A percentile compares a stretch with the other conserved stretches of the same genome.
phyloP scores from a whole-genome alignment of 2,888 invertebrate genomes.

The Polydesmus complanatus region DNA sequence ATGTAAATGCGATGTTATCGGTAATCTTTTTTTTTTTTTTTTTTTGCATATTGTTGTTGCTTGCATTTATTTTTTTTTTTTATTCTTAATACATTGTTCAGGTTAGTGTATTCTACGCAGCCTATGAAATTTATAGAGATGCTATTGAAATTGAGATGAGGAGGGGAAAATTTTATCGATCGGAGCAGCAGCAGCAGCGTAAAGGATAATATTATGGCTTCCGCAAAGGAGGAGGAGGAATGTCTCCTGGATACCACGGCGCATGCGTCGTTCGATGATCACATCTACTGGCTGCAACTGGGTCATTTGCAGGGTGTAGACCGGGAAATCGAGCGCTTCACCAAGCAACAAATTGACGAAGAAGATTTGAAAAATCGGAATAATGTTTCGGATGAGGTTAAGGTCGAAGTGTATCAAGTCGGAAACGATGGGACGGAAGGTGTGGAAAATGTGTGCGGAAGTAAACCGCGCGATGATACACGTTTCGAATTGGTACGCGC shows the following conservation, averaged over 20 bases:
- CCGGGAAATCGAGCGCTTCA: background rate
- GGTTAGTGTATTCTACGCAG: no score
- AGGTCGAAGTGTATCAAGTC: background rate
- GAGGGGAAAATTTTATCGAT: background rate
- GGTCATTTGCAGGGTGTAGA: background rate
- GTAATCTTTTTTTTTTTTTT: no score
- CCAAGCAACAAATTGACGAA: background rate
- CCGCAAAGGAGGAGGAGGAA: background rate
- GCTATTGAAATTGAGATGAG: background rate
- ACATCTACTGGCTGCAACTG: constrained; percentile 1
- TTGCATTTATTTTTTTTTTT: no score
- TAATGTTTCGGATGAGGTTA: background rate
- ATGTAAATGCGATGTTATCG: no score
- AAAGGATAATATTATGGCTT: background rate
- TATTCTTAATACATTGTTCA: no score
- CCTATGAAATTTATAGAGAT: no score
- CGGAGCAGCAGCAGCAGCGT: background rate
- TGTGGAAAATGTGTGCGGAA: background rate
- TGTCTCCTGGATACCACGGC: background rate
- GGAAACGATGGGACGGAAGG: background rate
- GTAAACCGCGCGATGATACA: background rate
- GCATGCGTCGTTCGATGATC: background rate
- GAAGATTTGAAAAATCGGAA: no score
- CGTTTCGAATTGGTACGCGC: constrained; percentile 1
- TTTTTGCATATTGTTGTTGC: no score